Conservation (phyloP, 2,888 invertebrate genomes). For the Ethmia dodecea region DNA sequence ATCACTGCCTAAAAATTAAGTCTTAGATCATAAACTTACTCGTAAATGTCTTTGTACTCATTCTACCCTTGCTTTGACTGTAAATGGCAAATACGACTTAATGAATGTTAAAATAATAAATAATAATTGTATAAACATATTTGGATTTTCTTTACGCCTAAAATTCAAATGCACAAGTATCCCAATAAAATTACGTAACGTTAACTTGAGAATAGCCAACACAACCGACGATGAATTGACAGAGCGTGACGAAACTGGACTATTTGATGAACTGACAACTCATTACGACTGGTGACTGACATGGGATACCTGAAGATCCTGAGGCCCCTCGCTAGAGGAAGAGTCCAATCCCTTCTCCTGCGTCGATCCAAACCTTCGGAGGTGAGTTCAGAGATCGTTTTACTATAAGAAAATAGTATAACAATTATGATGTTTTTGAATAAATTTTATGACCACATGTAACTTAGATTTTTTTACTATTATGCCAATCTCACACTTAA, state of each 20-base stretch:
- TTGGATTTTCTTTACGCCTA: constrained; percentile 1
- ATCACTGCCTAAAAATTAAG: constrained; percentile 61
- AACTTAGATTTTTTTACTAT: too few relatives aligned
- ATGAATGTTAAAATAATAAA: constrained; percentile 59
- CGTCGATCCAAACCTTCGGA: constrained; percentile 44
- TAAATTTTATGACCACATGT: too few relatives aligned
- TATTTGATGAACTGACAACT: neutral
- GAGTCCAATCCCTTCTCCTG: constrained; percentile 55
- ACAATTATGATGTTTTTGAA: neutral
- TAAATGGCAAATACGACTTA: constrained; percentile 72
- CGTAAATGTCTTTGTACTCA: constrained; percentile 48
- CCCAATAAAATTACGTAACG: too few relatives aligned
- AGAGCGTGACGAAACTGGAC: neutral
- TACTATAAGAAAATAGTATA: neutral
- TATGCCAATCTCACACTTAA: too few relatives aligned
- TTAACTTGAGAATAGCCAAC: too few relatives aligned
- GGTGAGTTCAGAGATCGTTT: constrained; percentile 53
- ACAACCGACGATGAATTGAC: neutral
- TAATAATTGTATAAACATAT: constrained; percentile 17
- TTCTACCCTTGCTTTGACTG: constrained; percentile 61
- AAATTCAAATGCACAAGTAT: too few relatives aligned
- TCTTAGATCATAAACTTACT: constrained; percentile 43
- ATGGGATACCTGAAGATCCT: constrained; percentile 47
- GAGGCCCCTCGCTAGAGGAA: constrained; percentile 39
- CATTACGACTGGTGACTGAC: constrained; percentile 2